These are phyloP conservation scores for Pontoporia blainvillei DNA, from an alignment of 2,113 vertebrate genomes.

Conservation along the genomic window DNA sequence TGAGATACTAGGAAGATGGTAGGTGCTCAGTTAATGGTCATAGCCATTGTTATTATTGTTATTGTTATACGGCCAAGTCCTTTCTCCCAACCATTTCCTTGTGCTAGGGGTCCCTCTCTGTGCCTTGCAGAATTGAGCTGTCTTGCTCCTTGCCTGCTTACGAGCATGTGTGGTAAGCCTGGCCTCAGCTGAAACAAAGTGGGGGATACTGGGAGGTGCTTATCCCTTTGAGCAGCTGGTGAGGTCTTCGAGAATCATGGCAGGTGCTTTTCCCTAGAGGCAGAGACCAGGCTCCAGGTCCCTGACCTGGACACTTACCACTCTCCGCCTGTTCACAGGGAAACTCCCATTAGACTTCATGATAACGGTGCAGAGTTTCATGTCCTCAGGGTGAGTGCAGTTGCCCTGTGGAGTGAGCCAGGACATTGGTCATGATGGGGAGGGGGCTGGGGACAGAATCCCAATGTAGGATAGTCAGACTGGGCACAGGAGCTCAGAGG, in stretches of 20 bases:
- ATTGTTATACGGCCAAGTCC: not conserved
- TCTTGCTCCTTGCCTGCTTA: not conserved
- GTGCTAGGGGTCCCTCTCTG: not conserved
- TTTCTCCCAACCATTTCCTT: not conserved
- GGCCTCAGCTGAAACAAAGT: not conserved
- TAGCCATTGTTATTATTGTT: not conserved
- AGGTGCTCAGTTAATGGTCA: not conserved
- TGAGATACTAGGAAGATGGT: not conserved
- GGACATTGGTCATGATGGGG: slow-evolving; percentile 64
- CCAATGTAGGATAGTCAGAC: not conserved
- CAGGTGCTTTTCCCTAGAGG: not conserved
- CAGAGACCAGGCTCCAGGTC: not conserved
- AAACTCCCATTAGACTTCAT: slow-evolving; percentile 97
- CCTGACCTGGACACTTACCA: slow-evolving; percentile 86
- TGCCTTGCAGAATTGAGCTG: not conserved
- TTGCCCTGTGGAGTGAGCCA: slow-evolving; percentile 89
- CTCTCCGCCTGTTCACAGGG: slow-evolving; percentile 96
- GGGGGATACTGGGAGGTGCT: not conserved
- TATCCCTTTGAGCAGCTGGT: not conserved
- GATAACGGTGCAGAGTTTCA: slow-evolving; percentile 96
- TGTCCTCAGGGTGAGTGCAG: slow-evolving; percentile 97
- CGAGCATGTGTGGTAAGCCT: not conserved
- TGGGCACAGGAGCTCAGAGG: not conserved
- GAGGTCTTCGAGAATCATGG: not conserved
- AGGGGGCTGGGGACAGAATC: not conserved